Evolutionary conservation across 2,113 vertebrate genomes (phyloP).

Genomic region (Tupaia chinensis): DNA sequence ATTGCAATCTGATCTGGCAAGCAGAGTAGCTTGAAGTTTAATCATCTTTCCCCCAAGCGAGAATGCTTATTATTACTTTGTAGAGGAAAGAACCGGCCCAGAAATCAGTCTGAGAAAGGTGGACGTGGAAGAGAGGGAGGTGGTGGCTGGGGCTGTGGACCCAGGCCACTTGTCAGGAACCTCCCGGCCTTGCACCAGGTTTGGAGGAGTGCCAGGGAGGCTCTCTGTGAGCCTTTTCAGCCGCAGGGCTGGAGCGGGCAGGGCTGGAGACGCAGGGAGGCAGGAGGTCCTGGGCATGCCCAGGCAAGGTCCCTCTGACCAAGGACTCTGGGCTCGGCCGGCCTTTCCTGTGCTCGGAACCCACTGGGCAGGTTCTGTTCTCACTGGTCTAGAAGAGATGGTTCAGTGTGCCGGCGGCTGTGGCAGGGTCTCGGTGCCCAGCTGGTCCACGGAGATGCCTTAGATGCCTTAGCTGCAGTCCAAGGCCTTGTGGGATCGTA

Average conservation of each 20-base stretch:
- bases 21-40: conserved; percentile 78
- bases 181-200: not conserved
- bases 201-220: not conserved
- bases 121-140: not conserved
- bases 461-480: not conserved
- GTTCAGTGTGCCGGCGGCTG: no score
- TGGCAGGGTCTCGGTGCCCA: not conserved
- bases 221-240: not conserved
- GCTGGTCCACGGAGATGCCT: not conserved
- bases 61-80: conserved; percentile 69
- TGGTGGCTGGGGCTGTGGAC: not conserved
- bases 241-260: not conserved
- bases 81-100: conserved; percentile 42
- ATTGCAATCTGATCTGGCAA: conserved; percentile 73
- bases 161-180: not conserved
- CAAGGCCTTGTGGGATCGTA: not conserved
- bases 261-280: not conserved
- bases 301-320: not conserved
- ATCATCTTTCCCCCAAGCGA: conserved; percentile 73
- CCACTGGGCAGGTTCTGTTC: not conserved
- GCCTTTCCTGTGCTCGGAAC: not conserved
- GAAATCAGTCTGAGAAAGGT: conserved; percentile 66
- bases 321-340: not conserved
- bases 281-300: not conserved
- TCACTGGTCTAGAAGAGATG: not conserved